Evolutionary conservation across 2,888 invertebrate species (phyloP).

Genomic region (Drosophila mayaguana): DNA sequence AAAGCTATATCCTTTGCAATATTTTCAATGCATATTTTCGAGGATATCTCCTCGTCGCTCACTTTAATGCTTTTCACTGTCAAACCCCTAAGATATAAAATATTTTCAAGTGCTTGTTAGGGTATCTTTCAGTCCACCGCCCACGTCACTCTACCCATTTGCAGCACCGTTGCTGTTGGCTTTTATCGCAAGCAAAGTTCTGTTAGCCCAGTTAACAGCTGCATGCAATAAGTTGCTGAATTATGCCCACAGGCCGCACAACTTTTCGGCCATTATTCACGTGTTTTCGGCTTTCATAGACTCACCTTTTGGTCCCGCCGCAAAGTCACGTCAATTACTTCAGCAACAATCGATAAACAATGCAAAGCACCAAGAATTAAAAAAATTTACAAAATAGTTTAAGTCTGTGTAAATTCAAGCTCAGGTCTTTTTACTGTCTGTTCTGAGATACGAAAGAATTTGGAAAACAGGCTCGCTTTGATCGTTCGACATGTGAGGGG

Average conservation of each 20-base stretch:
- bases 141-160: background rate
- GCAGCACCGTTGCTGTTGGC: constrained; percentile 5
- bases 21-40: no score
- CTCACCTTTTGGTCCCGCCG: constrained; percentile 33
- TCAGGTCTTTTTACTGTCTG: background rate
- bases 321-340: constrained; percentile 8
- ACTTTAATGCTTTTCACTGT: background rate
- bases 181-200: constrained; percentile 43
- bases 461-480: background rate
- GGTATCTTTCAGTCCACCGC: background rate
- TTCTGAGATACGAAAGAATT: background rate
- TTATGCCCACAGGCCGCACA: constrained; percentile 25
- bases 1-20: no score
- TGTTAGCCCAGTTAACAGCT: constrained; percentile 55
- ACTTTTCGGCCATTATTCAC: constrained; percentile 27
- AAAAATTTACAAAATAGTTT: background rate
- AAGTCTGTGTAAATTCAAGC: background rate
- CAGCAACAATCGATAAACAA: background rate
- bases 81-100: no score
- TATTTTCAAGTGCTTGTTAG: background rate
- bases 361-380: background rate
- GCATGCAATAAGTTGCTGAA: constrained; percentile 40
- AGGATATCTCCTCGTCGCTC: background rate
- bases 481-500: background rate
- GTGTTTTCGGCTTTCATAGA: constrained; percentile 10